Evolutionary conservation across 2,797 vertebrate genomes (phyloP).

Genomic region (Periophthalmus magnuspinnatus): DNA sequence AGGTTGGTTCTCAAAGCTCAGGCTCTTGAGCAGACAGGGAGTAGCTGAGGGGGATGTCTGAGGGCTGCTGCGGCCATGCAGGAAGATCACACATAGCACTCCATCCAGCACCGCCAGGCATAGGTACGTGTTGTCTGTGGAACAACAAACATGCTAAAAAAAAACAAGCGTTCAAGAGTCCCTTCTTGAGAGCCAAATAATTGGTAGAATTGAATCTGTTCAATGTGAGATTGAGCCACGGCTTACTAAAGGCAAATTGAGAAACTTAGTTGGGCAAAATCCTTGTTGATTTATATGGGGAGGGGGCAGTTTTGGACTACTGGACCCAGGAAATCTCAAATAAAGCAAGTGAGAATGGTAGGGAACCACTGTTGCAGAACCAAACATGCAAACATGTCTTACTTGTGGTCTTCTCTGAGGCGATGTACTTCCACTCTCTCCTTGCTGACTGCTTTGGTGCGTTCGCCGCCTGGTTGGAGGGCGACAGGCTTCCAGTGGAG

Average conservation of each 20-base stretch:
- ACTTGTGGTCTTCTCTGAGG: slow-evolving; percentile 97
- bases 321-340: no score
- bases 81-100: slow-evolving; percentile 92
- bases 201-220: no score
- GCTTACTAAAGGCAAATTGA: no score
- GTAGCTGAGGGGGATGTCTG: slow-evolving; percentile 93
- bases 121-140: slow-evolving; percentile 89
- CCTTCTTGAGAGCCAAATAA: no score
- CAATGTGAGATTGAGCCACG: no score
- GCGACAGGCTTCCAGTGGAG: slow-evolving; percentile 91
- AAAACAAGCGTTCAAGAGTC: no score
- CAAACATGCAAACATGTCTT: slow-evolving; percentile 60
- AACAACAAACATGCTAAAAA: no score
- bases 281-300: no score
- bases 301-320: no score
- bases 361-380: no score
- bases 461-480: slow-evolving; percentile 88
- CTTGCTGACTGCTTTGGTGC: slow-evolving; percentile 84
- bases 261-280: no score
- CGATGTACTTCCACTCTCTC: slow-evolving; percentile 98
- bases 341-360: no score
- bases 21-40: slow-evolving; percentile 92
- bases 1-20: slow-evolving; percentile 91
- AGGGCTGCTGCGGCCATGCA: slow-evolving; percentile 94
- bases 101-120: slow-evolving; percentile 96